Evolutionary conservation across 2,113 vertebrate genomes (phyloP), one percentile per base, ranked within the genome.

Genomic region (Gulo gulo): DNA sequence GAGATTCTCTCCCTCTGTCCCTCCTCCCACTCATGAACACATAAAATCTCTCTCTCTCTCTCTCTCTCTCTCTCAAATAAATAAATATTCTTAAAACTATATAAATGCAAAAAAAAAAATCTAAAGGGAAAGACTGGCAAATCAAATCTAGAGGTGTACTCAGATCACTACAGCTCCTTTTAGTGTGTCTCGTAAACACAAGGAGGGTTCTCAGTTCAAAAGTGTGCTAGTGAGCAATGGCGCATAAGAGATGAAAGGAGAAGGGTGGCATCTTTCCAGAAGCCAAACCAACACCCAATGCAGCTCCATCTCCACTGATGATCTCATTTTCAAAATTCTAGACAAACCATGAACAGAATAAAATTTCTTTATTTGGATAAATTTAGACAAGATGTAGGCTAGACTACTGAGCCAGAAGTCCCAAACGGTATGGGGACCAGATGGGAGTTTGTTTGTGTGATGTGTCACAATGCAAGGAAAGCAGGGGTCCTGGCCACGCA

Each of bases 401-500:
- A 13, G 9, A 9, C 26, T 16, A 26, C 24, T 12, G 11, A 29
- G 24, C 31, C 16, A 69, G 45, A 69, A 11, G 65, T 36, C 7
- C 14, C 23, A 10, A 50, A 6, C 10, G 12, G 42, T 8, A 16
- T 10, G 36, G 50, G 26, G 59, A n/a, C 24, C 3, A 50, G 45
- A 57, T 8, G 18, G 18, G 13, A 23, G 47, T 6, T 10, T 14
- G 59, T 55, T 4, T 92, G 67, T 29, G 59, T 9, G 61, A 13
- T 15, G 0, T 6, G 52, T 3, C 1, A 45, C 21, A 13, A 1
- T 0, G 12, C 11, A 23, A 29, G 16, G 89, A 10, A 14, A 9
- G 23, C 29, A 11, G 11, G 4, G n/a, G 2, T 2, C 1, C 12
- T 1, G 5, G 29, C 1, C 29, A 1, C 47, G 29, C 24, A 5